Evolutionary conservation across 2,113 vertebrate genomes (phyloP), one percentile per base, ranked within the genome.

Genomic region (Archilochus colubris): DNA sequence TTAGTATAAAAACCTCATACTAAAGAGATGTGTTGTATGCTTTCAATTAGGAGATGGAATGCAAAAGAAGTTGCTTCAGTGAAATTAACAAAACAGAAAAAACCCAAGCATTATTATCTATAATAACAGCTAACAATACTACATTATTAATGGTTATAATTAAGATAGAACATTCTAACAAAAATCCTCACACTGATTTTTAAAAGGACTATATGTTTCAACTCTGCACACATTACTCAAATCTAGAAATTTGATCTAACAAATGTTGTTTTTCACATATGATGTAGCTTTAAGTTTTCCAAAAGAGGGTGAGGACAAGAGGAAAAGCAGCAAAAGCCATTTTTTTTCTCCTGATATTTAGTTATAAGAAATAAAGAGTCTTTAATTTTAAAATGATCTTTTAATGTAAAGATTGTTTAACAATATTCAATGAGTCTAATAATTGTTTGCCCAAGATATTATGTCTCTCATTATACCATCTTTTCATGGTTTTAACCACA

Each of bases 21-120:
- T 86, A 59, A 89, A 85, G 86, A 89, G 80, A 87, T 62, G 81
- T 22, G 69, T 74, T 92, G 44, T 82, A 64, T 46, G 40, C 77
- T 92, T 96, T 93, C 91, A 92, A 82, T 89, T 58, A 87, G 66
- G n/a, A 89, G 50, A 94, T 94, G 69, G 96, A 96, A 92, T 86
- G 77, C 57, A 61, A 87, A 82, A 78, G n/a, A 63, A 74, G n/a
- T 94, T 86, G 86, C 85, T 95, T 75, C 73, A 78, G 51, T 86
- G 78, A 61, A 93, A 92, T 78, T 89, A 95, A 90, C 55, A 88
- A 94, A 96, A 93, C 43, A 80, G 51, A 44, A 59, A 89, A 94
- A 82, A 82, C 67, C 22, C 85, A 86, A 90, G 77, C 61, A 84
- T 73, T 92, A 91, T 93, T 93, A 92, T 82, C 80, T 84, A 68